phyloP scores from a whole-genome alignment of 2,888 invertebrate genomes.

The Pinctada fucata region DNA sequence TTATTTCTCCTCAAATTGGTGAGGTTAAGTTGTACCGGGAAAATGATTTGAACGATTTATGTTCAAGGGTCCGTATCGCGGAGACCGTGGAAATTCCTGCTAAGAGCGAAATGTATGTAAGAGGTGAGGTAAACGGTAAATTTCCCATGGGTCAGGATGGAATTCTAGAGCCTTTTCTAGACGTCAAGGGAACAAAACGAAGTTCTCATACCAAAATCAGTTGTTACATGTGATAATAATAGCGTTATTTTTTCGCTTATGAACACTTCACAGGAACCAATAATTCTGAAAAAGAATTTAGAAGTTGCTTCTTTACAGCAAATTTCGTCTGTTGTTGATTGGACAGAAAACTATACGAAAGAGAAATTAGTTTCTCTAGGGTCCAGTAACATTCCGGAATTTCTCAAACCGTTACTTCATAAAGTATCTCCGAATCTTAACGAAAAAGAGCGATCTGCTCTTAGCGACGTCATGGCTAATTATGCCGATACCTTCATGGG shows the following conservation, averaged over 20 bases:
- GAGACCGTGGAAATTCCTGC: not conserved
- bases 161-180: slow-evolving; percentile 3
- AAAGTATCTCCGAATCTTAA: not conserved
- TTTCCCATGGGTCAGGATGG: not conserved
- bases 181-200: not conserved
- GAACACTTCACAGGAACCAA: not conserved
- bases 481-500: slow-evolving; percentile 1
- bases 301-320: not conserved
- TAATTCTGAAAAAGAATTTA: not conserved
- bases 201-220: not conserved
- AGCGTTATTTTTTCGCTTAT: not conserved
- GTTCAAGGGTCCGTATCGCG: not conserved
- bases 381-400: not conserved
- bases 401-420: not conserved
- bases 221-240: not conserved
- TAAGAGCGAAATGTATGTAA: slow-evolving; percentile 4
- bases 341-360: not conserved
- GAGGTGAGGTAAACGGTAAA: not conserved
- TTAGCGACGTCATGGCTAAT: not conserved
- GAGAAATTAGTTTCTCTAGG: too few relatives aligned
- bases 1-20: slow-evolving; percentile 3
- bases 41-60: not conserved
- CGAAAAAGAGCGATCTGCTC: not conserved
- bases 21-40: not conserved
- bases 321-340: not conserved